Evolutionary conservation across 2,888 invertebrate genomes (phyloP).

Genomic region (Nematopogon swammerdamellus): DNA sequence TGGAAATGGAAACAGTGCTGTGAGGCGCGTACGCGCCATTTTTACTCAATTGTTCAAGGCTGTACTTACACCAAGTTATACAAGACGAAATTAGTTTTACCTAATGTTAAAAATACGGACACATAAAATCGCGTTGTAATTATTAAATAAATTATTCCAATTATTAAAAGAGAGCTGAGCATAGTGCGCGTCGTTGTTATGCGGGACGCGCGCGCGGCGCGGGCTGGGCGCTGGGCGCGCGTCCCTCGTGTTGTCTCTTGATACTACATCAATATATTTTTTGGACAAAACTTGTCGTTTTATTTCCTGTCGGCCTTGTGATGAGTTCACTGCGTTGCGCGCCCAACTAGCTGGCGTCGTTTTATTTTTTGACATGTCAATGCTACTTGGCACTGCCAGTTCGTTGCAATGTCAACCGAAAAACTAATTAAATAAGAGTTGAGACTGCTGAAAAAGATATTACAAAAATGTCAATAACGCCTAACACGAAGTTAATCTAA

Average conservation of each 20-base stretch:
- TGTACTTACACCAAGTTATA: constrained; percentile 59
- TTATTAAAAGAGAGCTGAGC: constrained; percentile 55
- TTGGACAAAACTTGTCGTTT: constrained; percentile 35
- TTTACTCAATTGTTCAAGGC: constrained; percentile 56
- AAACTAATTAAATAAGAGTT: too few species aligned
- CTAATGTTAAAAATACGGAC: constrained; percentile 53
- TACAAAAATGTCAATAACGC: too few species aligned
- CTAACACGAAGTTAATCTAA: too few species aligned
- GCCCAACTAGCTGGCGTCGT: too few species aligned
- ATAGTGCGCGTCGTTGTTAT: constrained; percentile 42
- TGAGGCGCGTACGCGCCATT: constrained; percentile 61
- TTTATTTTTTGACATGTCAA: too few species aligned
- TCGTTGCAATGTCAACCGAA: too few species aligned
- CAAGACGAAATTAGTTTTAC: constrained; percentile 55
- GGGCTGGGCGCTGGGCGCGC: constrained; percentile 50
- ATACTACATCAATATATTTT: constrained; percentile 57
- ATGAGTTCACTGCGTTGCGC: too few species aligned
- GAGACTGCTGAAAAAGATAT: too few species aligned
- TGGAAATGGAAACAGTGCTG: constrained; percentile 93
- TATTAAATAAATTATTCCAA: constrained; percentile 60
- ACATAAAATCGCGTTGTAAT: constrained; percentile 56
- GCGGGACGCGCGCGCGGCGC: constrained; percentile 46
- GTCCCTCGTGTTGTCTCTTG: constrained; percentile 43
- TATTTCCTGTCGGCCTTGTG: too few species aligned
- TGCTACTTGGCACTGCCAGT: too few species aligned